A percentile compares a stretch with the other conserved stretches of the same genome.
phyloP scores from a whole-genome alignment of 1,140 invertebrate genomes.

The Hydropsyche tenuis region DNA sequence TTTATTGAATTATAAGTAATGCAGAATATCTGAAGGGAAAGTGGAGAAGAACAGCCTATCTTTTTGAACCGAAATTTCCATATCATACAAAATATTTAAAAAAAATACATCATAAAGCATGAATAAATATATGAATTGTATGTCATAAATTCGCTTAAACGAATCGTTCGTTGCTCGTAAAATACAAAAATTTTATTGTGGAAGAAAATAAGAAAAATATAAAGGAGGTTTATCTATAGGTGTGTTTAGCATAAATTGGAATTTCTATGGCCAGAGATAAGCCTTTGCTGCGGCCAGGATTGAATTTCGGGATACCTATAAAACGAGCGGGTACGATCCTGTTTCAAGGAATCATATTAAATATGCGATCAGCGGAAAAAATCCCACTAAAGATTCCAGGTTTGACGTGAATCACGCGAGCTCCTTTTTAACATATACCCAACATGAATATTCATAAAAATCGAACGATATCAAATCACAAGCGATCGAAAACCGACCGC shows the following conservation, averaged over 20 bases:
- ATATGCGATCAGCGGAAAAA: slow-evolving; percentile 15
- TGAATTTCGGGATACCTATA: slow-evolving; percentile 9
- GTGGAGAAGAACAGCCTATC: background rate
- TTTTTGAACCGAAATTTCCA: no score
- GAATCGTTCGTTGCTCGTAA: background rate
- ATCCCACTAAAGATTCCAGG: background rate
- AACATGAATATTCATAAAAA: no score
- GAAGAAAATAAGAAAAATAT: background rate
- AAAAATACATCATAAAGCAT: no score
- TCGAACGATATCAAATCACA: no score
- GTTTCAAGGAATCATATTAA: slow-evolving; percentile 20
- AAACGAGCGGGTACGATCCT: background rate
- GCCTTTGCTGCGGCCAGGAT: background rate
- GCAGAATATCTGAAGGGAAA: slow-evolving; percentile 13
- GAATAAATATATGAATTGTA: no score
- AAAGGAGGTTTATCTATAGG: background rate
- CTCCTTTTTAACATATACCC: background rate
- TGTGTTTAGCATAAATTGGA: background rate
- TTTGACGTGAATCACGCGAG: background rate
- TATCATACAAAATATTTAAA: no score
- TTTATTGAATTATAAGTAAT: slow-evolving; percentile 36
- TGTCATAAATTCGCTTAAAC: background rate
- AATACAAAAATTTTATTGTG: background rate
- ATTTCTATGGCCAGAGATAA: slow-evolving; percentile 7
- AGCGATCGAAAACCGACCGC: no score